Percentiles rank a stretch among this genome's conserved stretches.
Evolutionary conservation across 2,888 invertebrate genomes (phyloP).

Genomic region (Odontothrips loti): DNA sequence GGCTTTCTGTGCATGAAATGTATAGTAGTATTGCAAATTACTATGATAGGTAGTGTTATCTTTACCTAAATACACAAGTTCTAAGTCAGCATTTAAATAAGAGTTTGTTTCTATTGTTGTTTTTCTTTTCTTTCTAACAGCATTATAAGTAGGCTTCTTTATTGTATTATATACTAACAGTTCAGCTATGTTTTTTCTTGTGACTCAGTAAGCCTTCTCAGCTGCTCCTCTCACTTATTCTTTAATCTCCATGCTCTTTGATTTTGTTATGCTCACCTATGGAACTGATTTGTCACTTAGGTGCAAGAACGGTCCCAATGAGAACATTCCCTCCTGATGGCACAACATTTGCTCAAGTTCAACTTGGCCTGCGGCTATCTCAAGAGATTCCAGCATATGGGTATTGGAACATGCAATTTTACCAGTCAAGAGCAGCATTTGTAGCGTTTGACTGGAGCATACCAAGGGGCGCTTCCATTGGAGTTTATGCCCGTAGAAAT

Average conservation of each 20-base stretch:
- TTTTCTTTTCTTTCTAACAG: no score
- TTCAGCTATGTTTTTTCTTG: neutral
- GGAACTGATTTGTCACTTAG: conserved; percentile 48
- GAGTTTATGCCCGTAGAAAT: conserved; percentile 90
- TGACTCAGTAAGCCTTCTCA: neutral
- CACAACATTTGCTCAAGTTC: conserved; percentile 85
- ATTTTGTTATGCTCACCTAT: no score
- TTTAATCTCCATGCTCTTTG: no score
- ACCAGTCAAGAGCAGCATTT: conserved; percentile 88
- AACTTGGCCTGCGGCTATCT: conserved; percentile 79
- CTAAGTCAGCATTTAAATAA: no score
- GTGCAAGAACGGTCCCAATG: conserved; percentile 82
- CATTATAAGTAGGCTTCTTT: no score
- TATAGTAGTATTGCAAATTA: neutral
- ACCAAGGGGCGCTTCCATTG: conserved; percentile 86
- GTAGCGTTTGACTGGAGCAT: conserved; percentile 93
- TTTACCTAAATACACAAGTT: no score
- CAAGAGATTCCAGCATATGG: conserved; percentile 89
- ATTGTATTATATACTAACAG: no score
- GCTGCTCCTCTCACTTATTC: no score
- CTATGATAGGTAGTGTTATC: no score
- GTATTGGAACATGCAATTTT: conserved; percentile 97
- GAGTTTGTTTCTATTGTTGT: no score
- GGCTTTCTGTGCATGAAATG: conserved; percentile 20
- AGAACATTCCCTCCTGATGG: conserved; percentile 90